phyloP scores from a whole-genome alignment of 2,113 vertebrate genomes.

The Pica pica region DNA sequence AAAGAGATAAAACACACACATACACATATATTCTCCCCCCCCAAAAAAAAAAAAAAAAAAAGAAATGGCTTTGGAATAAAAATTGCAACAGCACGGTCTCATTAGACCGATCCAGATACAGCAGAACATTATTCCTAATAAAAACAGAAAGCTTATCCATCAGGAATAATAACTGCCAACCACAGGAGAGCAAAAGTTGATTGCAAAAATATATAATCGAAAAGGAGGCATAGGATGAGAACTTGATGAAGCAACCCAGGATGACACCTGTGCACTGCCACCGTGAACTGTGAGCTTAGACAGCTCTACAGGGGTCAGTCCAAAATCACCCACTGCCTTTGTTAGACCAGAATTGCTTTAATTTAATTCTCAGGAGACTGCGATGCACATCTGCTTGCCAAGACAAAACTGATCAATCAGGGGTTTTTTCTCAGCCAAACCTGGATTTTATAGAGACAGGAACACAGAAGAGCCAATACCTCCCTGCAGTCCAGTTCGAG shows the following conservation, averaged over 20 bases:
- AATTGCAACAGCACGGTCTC: background rate
- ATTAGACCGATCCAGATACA: background rate
- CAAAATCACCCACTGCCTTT: background rate
- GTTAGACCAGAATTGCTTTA: background rate
- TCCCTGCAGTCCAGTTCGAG: slow-evolving; percentile 92
- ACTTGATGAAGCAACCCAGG: background rate
- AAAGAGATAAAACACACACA: background rate
- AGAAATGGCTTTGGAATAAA: background rate
- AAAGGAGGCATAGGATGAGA: background rate
- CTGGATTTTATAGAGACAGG: background rate
- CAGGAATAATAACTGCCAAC: background rate
- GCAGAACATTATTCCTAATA: background rate
- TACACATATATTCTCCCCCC: background rate
- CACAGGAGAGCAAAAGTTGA: background rate
- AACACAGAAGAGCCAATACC: slow-evolving; percentile 67
- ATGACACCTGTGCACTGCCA: background rate
- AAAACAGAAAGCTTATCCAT: background rate
- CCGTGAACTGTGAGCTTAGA: background rate
- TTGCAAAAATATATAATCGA: background rate
- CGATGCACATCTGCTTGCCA: background rate
- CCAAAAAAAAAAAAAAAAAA: background rate
- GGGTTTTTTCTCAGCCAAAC: background rate
- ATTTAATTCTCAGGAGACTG: background rate
- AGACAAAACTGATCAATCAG: background rate
- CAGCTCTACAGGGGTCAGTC: background rate